These are phyloP conservation scores for Phylloscopus trochilus DNA, from an alignment of 2,113 vertebrate species.

Conservation along the genomic window DNA sequence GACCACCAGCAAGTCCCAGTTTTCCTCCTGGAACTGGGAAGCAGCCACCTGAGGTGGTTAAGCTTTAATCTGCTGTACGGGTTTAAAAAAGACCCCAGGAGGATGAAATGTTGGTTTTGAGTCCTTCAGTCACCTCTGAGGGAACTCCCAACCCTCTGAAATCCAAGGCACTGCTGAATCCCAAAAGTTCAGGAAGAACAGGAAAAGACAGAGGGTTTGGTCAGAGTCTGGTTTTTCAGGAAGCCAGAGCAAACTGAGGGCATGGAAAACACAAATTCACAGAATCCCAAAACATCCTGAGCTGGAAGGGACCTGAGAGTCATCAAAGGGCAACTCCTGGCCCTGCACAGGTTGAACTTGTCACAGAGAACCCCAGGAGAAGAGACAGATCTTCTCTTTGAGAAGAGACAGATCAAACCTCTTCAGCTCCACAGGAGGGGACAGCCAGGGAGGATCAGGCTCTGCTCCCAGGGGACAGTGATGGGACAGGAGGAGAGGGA, in stretches of 20 bases:
- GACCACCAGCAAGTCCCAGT: background rate
- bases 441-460: rapidly evolving
- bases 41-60: rapidly evolving
- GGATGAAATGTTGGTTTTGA: background rate
- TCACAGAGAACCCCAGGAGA: background rate
- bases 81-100: background rate
- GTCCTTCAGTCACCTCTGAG: background rate
- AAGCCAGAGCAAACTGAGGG: background rate
- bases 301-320: background rate
- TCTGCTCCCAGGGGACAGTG: background rate
- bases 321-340: background rate
- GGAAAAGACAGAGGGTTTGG: background rate
- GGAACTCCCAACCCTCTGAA: background rate
- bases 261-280: background rate
- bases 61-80: background rate
- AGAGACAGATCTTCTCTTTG: background rate
- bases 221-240: background rate
- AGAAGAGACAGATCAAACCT: background rate
- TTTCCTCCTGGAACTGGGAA: background rate
- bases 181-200: background rate
- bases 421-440: background rate
- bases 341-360: background rate
- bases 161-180: background rate
- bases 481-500: background rate
- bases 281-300: background rate